Evolutionary conservation across 2,888 invertebrate species (phyloP), one percentile per base, ranked within the genome.

Genomic region (Hetaerina titia): DNA sequence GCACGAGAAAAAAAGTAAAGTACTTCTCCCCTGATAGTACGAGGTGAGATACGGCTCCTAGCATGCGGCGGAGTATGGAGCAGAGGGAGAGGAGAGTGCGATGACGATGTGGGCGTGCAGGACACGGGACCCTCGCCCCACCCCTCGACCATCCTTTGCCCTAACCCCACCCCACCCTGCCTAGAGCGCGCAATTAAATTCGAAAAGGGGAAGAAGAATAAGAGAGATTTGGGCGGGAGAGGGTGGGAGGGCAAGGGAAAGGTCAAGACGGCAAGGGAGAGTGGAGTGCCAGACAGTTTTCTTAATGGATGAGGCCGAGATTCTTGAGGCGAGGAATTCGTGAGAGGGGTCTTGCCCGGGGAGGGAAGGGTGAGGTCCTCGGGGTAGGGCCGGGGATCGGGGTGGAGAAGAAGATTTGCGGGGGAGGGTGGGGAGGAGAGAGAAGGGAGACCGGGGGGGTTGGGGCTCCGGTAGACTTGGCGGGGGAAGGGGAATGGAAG

Each of bases 311-410:
- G 81, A 81, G 81, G 31, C 31, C 81, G 15, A 81, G 81, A 81
- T 81, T 81, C 81, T 81, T 81, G 81, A 25, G 81, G 81, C 81
- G 81, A 81, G 81, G 81, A 81, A 81, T 81, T 81, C 81, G 81
- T 81, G 81, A 81, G 81, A 45, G 45, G 45, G 31, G 81, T 31
- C 11, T 81, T 31, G 31, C n/a, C 25, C 11, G 31, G 31, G 81
- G 69, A 69, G 31, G 81, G 31, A 81, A 25, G 74, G 74, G 9
- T 45, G 31, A 22, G 81, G 81, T 31, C 19, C n/a, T 31, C 11
- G 13, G 22, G 69, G 19, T 60, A 60, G 2, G 69, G 22, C 13
- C 25, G 81, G 4, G n/a, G 81, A n/a, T 69, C 8, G 81, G 11
- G 25, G 81, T 11, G 81, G 81, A 31, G 6, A 25, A 15, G 25